phyloP scores from a whole-genome alignment of 2,888 invertebrate genomes.

The Brachycybe producta region DNA sequence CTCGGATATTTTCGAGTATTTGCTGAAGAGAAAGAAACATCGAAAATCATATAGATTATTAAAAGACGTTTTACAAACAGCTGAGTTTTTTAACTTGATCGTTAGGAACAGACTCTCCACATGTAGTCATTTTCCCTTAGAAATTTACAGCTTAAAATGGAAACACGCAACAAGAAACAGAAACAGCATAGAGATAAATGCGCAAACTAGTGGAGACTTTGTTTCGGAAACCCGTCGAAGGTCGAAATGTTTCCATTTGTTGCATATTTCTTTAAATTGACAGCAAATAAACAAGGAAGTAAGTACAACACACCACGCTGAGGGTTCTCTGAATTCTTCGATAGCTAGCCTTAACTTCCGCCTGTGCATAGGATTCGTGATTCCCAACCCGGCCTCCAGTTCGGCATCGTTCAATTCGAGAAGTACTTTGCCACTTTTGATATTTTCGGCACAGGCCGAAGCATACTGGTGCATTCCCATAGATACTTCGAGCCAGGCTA shows the following conservation, averaged over 20 bases:
- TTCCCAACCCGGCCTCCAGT: conserved; percentile 77
- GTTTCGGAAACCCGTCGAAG: no score
- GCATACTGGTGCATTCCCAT: conserved; percentile 91
- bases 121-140: no score
- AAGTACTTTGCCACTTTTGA: conserved; percentile 88
- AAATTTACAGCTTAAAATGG: no score
- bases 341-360: conserved; percentile 85
- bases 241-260: no score
- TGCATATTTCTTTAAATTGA: no score
- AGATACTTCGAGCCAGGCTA: conserved; percentile 87
- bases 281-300: no score
- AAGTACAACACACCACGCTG: conserved; percentile 47
- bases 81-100: no score
- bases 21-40: conserved; percentile 27
- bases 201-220: no score
- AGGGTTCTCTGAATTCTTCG: conserved; percentile 79
- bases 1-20: conserved; percentile 75
- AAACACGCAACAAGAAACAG: no score
- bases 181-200: no score
- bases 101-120: background rate
- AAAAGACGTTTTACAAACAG: background rate
- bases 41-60: background rate
- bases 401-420: conserved; percentile 83
- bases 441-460: conserved; percentile 76
- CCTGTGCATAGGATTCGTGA: conserved; percentile 81